Percentiles rank a stretch among this genome's conserved stretches.
These are phyloP conservation scores for Thalassarche chlororhynchos DNA, from an alignment of 2,113 vertebrate genomes.

Conservation along the genomic window DNA sequence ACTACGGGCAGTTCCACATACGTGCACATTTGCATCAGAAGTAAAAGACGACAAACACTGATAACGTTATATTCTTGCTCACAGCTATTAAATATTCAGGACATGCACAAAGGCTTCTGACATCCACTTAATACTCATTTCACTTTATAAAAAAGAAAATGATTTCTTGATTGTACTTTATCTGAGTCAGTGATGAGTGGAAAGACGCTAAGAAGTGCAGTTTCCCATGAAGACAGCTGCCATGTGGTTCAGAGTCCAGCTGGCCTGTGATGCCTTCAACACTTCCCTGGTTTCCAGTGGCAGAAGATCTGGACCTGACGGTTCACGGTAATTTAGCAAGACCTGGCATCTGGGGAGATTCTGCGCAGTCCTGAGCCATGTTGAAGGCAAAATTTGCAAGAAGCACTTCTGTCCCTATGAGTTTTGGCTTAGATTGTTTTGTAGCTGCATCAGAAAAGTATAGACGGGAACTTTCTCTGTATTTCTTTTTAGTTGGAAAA, in stretches of 20 bases:
- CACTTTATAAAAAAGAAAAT: neutral
- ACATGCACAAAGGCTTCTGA: neutral
- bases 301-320: neutral
- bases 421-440: neutral
- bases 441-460: neutral
- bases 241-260: neutral
- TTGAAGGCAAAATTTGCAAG: neutral
- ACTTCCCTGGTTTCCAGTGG: neutral
- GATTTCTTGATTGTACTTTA: neutral
- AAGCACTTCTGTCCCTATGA: neutral
- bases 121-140: neutral
- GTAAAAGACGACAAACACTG: neutral
- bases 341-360: neutral
- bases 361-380: rapidly evolving
- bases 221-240: neutral
- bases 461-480: neutral
- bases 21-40: rapidly evolving
- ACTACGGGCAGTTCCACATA: neutral
- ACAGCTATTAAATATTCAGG: neutral
- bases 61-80: neutral
- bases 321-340: neutral
- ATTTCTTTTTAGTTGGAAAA: neutral
- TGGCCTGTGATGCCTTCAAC: neutral
- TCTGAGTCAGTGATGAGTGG: neutral
- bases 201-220: neutral